A percentile compares a stretch with the other conserved stretches of the same genome.
Evolutionary conservation across 2,888 invertebrate genomes (phyloP).

Genomic region (Pollenia amentaria): DNA sequence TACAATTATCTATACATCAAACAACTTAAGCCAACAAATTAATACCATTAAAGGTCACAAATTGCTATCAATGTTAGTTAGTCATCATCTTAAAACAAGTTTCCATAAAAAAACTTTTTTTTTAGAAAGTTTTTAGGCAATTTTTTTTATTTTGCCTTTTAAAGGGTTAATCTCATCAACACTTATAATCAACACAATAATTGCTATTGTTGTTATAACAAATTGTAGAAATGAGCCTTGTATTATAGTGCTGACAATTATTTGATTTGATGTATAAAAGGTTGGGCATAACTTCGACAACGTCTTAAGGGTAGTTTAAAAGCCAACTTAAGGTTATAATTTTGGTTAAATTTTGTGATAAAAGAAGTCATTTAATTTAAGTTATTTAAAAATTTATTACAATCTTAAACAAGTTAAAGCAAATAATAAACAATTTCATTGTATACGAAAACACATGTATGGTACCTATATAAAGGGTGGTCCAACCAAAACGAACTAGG

Average conservation of each 20-base stretch:
- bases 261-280: slow-evolving; percentile 53
- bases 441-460: background rate
- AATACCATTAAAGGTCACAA: too few relatives aligned
- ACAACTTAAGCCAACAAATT: too few relatives aligned
- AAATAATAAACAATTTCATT: background rate
- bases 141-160: background rate
- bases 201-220: background rate
- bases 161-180: slow-evolving; percentile 28
- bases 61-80: too few relatives aligned
- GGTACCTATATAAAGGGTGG: too few relatives aligned
- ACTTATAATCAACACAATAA: slow-evolving; percentile 7
- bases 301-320: slow-evolving; percentile 25
- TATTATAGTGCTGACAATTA: slow-evolving; percentile 58
- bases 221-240: slow-evolving; percentile 12
- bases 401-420: background rate
- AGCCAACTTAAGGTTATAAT: slow-evolving; percentile 14
- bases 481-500: too few relatives aligned
- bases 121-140: too few relatives aligned
- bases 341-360: slow-evolving; percentile 8
- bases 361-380: background rate
- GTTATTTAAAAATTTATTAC: background rate
- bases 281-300: slow-evolving; percentile 5
- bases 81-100: too few relatives aligned
- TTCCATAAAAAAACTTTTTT: too few relatives aligned
- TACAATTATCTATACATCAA: too few relatives aligned